Percentiles rank a stretch among this genome's conserved stretches.
These are phyloP conservation scores for Hydrophis major DNA, from an alignment of 2,797 vertebrate genomes.

Conservation along the genomic window DNA sequence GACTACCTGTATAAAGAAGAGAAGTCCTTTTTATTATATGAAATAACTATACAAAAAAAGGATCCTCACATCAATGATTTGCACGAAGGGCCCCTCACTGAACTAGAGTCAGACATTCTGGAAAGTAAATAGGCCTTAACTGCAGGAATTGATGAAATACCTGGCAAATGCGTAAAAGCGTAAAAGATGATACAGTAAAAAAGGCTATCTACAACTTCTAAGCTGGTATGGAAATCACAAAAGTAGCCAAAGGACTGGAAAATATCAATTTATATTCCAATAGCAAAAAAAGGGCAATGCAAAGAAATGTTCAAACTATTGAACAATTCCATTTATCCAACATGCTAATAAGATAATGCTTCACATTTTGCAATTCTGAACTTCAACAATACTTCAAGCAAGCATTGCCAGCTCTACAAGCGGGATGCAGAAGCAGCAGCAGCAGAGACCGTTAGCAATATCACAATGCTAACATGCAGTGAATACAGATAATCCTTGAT, in stretches of 20 bases:
- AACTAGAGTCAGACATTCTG: neutral
- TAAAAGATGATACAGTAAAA: neutral
- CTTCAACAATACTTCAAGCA: neutral
- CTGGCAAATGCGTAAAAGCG: neutral
- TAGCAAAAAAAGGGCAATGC: neutral
- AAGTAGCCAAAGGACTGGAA: neutral
- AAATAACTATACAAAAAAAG: neutral
- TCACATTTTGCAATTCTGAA: neutral
- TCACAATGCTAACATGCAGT: neutral
- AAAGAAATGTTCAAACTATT: neutral
- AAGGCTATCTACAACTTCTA: neutral
- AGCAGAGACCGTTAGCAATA: neutral
- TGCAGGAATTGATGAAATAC: neutral
- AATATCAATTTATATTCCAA: neutral
- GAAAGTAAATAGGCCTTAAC: neutral
- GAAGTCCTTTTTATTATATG: neutral
- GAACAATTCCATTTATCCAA: neutral
- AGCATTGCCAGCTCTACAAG: neutral
- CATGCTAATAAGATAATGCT: neutral
- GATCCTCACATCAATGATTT: neutral
- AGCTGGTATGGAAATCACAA: neutral
- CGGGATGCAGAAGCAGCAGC: neutral
- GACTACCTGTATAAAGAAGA: neutral
- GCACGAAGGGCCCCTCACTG: neutral
- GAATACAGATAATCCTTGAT: neutral